Percentiles rank a stretch among this genome's conserved stretches.
Conservation (phyloP, 2,888 invertebrate species). For the Meteorus colon region DNA sequence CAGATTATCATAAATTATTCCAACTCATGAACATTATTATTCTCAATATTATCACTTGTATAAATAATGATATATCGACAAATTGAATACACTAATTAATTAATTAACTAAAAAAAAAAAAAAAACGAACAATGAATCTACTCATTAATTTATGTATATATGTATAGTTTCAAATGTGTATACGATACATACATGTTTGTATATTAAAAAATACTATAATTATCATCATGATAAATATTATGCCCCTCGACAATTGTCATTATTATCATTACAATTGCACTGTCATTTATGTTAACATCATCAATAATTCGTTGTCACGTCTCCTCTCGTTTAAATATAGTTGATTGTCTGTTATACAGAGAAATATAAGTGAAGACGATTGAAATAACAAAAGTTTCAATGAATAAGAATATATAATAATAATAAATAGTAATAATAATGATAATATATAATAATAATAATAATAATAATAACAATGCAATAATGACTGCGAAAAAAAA, state of each 20-base stretch:
- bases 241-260: slow-evolving; percentile 46
- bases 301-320: slow-evolving; percentile 37
- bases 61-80: slow-evolving; percentile 43
- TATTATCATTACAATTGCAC: slow-evolving; percentile 54
- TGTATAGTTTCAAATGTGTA: slow-evolving; percentile 52
- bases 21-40: slow-evolving; percentile 57
- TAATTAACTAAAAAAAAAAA: slow-evolving; percentile 28
- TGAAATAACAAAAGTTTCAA: slow-evolving; percentile 39
- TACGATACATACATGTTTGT: slow-evolving; percentile 48
- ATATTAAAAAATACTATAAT: slow-evolving; percentile 43
- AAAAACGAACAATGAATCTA: slow-evolving; percentile 31
- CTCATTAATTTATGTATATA: slow-evolving; percentile 42
- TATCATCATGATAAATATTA: slow-evolving; percentile 54
- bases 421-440: neutral
- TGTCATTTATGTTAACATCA: slow-evolving; percentile 47
- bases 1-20: slow-evolving; percentile 64
- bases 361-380: slow-evolving; percentile 38
- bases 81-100: slow-evolving; percentile 11
- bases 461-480: slow-evolving; percentile 29
- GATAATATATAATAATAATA: slow-evolving; percentile 37
- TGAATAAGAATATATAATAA: neutral
- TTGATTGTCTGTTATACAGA: slow-evolving; percentile 62
- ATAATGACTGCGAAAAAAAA: slow-evolving; percentile 25
- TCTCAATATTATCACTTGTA: slow-evolving; percentile 46
- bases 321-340: slow-evolving; percentile 67